Base-by-base conservation (phyloP, 2,113 vertebrate genomes). In the Progne subis region DNA sequence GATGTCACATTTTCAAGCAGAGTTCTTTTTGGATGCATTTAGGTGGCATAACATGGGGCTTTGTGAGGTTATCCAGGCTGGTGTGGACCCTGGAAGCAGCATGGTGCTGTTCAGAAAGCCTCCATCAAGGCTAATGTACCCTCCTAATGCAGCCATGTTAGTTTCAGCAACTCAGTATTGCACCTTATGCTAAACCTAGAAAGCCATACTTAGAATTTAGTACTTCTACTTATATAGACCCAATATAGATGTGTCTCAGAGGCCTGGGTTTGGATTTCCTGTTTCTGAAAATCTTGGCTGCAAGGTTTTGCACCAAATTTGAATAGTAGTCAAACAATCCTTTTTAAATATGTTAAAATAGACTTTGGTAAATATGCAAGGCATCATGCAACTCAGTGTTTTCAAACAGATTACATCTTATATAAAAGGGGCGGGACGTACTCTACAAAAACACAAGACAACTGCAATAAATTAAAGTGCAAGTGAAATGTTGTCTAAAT, bases 11-110 rank as follows among this genome's bases (percentile, higher is more conserved):
- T 70, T 90, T 76, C 75, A 65, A 64, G 13, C 12, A 34, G 43
- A 49, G 12, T 2, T 79, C n/a, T 67, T 12, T 71, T 56, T 47
- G 12, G 14, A 20, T 44, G 17, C 39, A 24, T 74, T 61, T 69
- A 9, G 0, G 0, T 37, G 6, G 5, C 34, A 5, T 56, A 43
- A 55, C 7, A 24, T 0, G 24, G 18, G 14, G 6, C 20, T 74
- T 8, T 28, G 18, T 64, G 39, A 67, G 41, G 29, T 37, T 60
- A 43, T 19, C 32, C 25, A 39, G 23, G 21, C 14, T 63, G 47
- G 12, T 3, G 7, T 53, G 23, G 43, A n/a, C 11, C 12, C 41
- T 90, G 31, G 34, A 70, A 92, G 50, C 6, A 70, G 6, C 46
- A 63, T 8, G n/a, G 5, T 43, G 20, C 20, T 70, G 25, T 50